These are phyloP conservation scores for Sarcophaga variegata DNA, from an alignment of 2,888 invertebrate species.

Conservation along the genomic window DNA sequence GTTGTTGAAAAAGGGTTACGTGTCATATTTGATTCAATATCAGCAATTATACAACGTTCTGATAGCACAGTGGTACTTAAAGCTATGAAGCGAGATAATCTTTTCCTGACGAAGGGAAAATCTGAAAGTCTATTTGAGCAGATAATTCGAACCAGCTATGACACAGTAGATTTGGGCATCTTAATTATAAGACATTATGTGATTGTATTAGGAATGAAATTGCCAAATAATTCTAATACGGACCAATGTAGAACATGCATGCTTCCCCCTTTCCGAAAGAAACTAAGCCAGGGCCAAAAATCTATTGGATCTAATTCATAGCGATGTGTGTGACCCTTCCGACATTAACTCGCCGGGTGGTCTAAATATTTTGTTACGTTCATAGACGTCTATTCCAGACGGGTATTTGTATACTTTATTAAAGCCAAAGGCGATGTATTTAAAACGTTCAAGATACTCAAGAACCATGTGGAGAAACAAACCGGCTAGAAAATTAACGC, in stretches of 20 bases:
- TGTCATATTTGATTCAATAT: conserved; percentile 21
- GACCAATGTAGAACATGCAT: conserved; percentile 19
- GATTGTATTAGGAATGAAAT: conserved; percentile 43
- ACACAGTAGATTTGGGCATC: background rate
- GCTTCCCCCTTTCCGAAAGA: conserved; percentile 23
- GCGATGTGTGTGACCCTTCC: conserved; percentile 20
- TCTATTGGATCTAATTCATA: too few relatives aligned
- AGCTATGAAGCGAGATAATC: background rate
- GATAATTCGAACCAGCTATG: conserved; percentile 2
- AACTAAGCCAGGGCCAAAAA: conserved; percentile 11
- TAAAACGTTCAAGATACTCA: conserved; percentile 10
- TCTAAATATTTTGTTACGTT: conserved; percentile 42
- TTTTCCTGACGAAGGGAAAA: background rate
- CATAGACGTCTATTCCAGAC: conserved; percentile 28
- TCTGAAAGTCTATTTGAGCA: background rate
- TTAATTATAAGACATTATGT: conserved; percentile 1
- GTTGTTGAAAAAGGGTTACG: conserved; percentile 28
- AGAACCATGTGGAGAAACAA: too few relatives aligned
- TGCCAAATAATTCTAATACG: background rate
- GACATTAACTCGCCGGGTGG: conserved; percentile 39
- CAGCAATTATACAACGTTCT: background rate
- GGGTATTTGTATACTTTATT: conserved; percentile 36
- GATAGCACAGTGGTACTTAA: background rate
- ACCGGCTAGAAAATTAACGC: background rate
- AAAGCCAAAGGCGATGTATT: conserved; percentile 42